Base-by-base conservation (phyloP, 2,113 vertebrate genomes). In the Rallus limicola region DNA sequence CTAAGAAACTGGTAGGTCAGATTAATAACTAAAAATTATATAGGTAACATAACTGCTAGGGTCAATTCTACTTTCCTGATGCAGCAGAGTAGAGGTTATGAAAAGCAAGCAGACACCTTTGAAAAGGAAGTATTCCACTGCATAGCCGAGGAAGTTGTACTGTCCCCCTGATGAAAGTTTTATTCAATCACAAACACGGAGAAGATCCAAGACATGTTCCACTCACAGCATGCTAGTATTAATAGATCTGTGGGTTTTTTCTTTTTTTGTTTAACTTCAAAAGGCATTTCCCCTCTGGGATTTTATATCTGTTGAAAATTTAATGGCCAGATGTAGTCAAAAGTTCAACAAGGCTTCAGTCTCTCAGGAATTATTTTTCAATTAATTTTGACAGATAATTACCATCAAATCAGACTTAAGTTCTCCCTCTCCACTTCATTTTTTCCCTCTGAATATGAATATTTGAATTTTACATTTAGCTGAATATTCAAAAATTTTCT, bases 301-400 rank as follows among this genome's bases (percentile, higher is more conserved):
- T 19, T n/a, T 72, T n/a, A 63, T 18, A 82, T 34, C 56, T 69
- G 34, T 6, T 82, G 38, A 42, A 84, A 92, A 93, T 21, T 38
- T 59, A 60, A 56, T 28, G 33, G 55, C 26, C 17, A n/a, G 11
- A 40, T 26, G 7, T 18, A 82, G 50, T 56, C 38, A 50, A 28
- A 42, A 59, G 36, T 83, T 91, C 40, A 81, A 62, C 40, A 40
- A 82, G 19, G 55, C 74, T 83, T 70, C 31, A 64, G 55, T 48
- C 55, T 79, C 58, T 80, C 93, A 59, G 48, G 33, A 91, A 89
- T 92, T 83, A 88, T 33, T 58, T 38, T 88, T 82, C 69, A 21
- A n/a, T 86, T 65, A 64, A 46, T 92, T 90, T 72, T 58, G 74
- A 84, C 59, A 96, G 75, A 50, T 58, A 87, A 71, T 63, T 50